Evolutionary conservation across 1,140 invertebrate species (phyloP).

Genomic region (Solen grandis): DNA sequence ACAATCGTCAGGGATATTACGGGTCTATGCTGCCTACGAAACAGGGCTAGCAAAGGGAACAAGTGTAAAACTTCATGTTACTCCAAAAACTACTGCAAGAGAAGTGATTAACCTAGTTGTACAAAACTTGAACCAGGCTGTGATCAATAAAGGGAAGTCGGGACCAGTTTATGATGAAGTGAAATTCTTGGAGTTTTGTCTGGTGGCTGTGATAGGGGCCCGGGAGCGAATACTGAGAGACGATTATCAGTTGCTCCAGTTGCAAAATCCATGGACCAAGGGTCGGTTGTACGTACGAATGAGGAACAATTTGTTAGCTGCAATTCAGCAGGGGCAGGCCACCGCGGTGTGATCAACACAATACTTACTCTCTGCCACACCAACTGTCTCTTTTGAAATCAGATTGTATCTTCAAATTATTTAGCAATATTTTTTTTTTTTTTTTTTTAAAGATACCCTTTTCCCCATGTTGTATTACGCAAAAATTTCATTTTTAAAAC

Average conservation of each 20-base stretch:
- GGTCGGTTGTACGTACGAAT: slow-evolving; percentile 92
- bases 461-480: too few species aligned
- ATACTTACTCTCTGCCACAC: too few species aligned
- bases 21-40: slow-evolving; percentile 96
- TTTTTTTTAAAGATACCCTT: too few species aligned
- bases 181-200: slow-evolving; percentile 89
- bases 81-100: slow-evolving; percentile 92
- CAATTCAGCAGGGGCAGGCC: slow-evolving; percentile 78
- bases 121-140: slow-evolving; percentile 96
- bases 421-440: too few species aligned
- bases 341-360: slow-evolving; percentile 74
- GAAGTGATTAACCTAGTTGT: slow-evolving; percentile 97
- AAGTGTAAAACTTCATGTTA: slow-evolving; percentile 95
- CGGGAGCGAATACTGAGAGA: slow-evolving; percentile 94
- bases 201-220: slow-evolving; percentile 96
- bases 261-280: slow-evolving; percentile 97
- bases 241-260: slow-evolving; percentile 94
- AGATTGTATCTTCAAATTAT: too few species aligned
- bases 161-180: slow-evolving; percentile 90
- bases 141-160: slow-evolving; percentile 90
- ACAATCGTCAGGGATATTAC: slow-evolving; percentile 80
- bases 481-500: too few species aligned
- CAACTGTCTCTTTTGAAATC: too few species aligned
- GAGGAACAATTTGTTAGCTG: slow-evolving; percentile 77
- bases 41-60: slow-evolving; percentile 95